A percentile compares a stretch with the other conserved stretches of the same genome.
These are phyloP conservation scores for Megaceryle alcyon DNA, from an alignment of 2,797 vertebrate genomes.

Conservation along the genomic window DNA sequence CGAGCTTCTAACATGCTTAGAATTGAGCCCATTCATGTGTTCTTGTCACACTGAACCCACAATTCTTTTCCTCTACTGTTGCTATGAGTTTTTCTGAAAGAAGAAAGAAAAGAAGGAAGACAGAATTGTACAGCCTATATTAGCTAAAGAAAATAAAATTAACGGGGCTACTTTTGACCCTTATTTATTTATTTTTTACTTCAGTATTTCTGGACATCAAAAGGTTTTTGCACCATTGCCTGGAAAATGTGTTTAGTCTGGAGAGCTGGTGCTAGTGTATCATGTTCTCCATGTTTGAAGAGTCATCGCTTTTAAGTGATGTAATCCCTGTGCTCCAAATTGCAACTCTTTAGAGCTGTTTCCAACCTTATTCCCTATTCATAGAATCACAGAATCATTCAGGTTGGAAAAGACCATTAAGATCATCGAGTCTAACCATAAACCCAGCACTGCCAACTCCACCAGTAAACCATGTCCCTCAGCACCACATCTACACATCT, in stretches of 20 bases:
- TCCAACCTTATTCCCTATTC: neutral
- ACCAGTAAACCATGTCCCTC: neutral
- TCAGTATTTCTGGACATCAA: neutral
- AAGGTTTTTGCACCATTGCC: neutral
- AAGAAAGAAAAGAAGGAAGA: neutral
- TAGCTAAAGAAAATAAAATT: neutral
- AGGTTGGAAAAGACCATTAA: neutral
- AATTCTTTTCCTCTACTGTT: constrained; percentile 27
- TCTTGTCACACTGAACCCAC: neutral
- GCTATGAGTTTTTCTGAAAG: neutral
- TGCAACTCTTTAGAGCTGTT: neutral
- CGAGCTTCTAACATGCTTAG: neutral
- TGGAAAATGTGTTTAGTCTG: neutral
- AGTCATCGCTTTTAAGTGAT: neutral
- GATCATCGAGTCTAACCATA: neutral
- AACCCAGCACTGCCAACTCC: neutral
- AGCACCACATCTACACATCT: neutral
- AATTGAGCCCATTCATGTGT: neutral
- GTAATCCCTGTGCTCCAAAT: neutral
- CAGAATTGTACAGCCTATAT: neutral
- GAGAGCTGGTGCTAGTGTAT: neutral
- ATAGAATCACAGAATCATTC: neutral
- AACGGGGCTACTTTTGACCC: neutral
- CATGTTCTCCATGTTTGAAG: neutral
- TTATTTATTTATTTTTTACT: neutral